Base-by-base conservation (phyloP, 2,113 vertebrate species). In the Polypterus senegalus region DNA sequence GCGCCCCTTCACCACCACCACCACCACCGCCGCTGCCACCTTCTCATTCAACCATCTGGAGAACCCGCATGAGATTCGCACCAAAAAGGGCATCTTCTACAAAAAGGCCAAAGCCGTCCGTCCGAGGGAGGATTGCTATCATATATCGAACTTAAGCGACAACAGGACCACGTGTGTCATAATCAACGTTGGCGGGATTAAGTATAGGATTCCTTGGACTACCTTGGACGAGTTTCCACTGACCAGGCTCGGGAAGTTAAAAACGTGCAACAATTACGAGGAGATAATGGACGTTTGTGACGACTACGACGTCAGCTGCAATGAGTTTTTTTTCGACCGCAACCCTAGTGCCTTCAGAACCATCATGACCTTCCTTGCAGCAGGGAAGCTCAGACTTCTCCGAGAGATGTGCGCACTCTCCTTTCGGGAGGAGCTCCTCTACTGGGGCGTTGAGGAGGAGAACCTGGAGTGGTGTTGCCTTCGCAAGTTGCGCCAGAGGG, bases 311-410 rank as follows among this genome's bases (percentile, higher is more conserved):
- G 83, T 86, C 58, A 83, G 78, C 74, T 81, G 89, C 77, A 92
- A 97, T n/a, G 95, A 97, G 75, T 98, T 90, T 71, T 98, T 97
- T 83, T 97, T 98, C 54, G 95, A 97, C 78, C 88, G 94, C 58
- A 97, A 88, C 67, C 93, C 95, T n/a, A 84, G 86, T 69, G 94
- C 95, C 68, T 97, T 97, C 79, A 88, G 93, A 64, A 92, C 88
- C 3, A 94, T 97, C 9, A 89, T 92, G 77, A 92, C 89, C 46
- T 95, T 95, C 74, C 73, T 97, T 78, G 88, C 89, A 0, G 94
- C 94, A 0, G 93, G 92, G 49, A 97, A 96, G 75, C 89, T 97
- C 66, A 81, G 94, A 46, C 87, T 97, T 47, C 83, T 96, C 70
- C 83, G 92, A 62, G 93, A 93, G 76, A 92, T 93, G 81, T 97